A percentile compares a stretch with the other conserved stretches of the same genome.
Evolutionary conservation across 1,140 invertebrate genomes (phyloP).

Genomic region (Megathymus violae): DNA sequence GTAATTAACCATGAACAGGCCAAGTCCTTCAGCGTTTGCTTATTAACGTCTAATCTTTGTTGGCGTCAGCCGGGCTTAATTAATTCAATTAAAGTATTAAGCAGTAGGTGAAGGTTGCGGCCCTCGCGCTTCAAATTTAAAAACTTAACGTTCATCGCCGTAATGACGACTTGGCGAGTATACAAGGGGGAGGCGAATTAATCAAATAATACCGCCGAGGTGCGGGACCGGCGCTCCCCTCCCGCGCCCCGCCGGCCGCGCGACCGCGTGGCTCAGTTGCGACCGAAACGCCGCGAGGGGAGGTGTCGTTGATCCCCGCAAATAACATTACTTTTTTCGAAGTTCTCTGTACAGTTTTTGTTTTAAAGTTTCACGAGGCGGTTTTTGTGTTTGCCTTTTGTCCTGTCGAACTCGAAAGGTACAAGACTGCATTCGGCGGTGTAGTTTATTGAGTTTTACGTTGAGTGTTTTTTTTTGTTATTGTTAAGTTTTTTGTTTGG

Average conservation of each 20-base stretch:
- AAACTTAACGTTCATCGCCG: conserved; percentile 79
- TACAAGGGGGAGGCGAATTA: conserved; percentile 83
- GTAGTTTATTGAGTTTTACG: conserved; percentile 76
- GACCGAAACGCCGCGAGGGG: conserved; percentile 71
- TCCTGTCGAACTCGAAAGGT: conserved; percentile 67
- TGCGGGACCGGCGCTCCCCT: conserved; percentile 59
- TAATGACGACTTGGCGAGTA: conserved; percentile 78
- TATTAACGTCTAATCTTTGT: conserved; percentile 79
- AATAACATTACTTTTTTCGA: conserved; percentile 80
- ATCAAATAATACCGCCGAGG: conserved; percentile 82
- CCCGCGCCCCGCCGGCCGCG: conserved; percentile 48
- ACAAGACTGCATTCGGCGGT: conserved; percentile 66
- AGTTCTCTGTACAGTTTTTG: conserved; percentile 78
- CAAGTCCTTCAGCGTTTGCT: conserved; percentile 72
- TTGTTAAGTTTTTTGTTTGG: conserved; percentile 83
- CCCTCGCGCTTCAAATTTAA: conserved; percentile 77
- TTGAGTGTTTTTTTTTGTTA: conserved; percentile 81
- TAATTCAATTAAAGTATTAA: conserved; percentile 82
- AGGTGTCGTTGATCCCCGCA: conserved; percentile 74
- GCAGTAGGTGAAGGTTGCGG: conserved; percentile 79
- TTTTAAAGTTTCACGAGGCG: conserved; percentile 76
- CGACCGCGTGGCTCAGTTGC: conserved; percentile 80
- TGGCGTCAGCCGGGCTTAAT: conserved; percentile 72
- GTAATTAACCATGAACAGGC: conserved; percentile 78
- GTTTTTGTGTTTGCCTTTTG: conserved; percentile 75